A percentile compares a stretch with the other conserved stretches of the same genome.
Conservation (phyloP, 2,113 vertebrate genomes). For the Nibea coibor region DNA sequence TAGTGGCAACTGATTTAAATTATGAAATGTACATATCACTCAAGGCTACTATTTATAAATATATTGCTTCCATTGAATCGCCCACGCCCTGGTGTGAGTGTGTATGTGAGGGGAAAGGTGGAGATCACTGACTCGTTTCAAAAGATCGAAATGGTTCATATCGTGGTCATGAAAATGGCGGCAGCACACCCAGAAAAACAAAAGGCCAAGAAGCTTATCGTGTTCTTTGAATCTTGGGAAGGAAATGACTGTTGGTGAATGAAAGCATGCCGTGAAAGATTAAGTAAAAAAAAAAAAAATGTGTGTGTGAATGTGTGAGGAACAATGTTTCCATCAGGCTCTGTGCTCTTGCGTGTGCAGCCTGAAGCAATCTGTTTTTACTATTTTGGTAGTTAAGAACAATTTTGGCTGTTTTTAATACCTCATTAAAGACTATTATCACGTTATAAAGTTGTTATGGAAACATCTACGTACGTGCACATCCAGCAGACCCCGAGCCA, state of each 20-base stretch:
- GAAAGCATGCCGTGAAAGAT: background rate
- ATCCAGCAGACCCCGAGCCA: background rate
- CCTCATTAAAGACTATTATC: background rate
- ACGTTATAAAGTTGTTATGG: background rate
- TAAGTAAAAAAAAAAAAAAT: too few relatives aligned
- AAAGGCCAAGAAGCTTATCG: conserved; percentile 18
- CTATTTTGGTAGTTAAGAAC: background rate
- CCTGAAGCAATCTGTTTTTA: background rate
- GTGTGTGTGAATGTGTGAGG: background rate
- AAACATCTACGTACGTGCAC: background rate
- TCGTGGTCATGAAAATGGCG: background rate
- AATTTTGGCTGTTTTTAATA: background rate
- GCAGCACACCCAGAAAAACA: background rate
- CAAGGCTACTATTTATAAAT: background rate
- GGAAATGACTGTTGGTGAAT: background rate
- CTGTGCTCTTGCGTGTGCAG: background rate
- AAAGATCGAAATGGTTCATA: background rate
- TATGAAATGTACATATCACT: too few relatives aligned
- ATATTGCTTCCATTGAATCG: too few relatives aligned
- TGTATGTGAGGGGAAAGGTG: too few relatives aligned
- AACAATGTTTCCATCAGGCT: background rate
- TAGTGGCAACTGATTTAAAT: background rate
- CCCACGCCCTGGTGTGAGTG: too few relatives aligned
- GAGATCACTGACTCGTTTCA: background rate
- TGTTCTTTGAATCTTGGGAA: conserved; percentile 1